A percentile compares a stretch with the other conserved stretches of the same genome.
Conservation (phyloP, 1,140 invertebrate genomes). For the Drosophila melanica region DNA sequence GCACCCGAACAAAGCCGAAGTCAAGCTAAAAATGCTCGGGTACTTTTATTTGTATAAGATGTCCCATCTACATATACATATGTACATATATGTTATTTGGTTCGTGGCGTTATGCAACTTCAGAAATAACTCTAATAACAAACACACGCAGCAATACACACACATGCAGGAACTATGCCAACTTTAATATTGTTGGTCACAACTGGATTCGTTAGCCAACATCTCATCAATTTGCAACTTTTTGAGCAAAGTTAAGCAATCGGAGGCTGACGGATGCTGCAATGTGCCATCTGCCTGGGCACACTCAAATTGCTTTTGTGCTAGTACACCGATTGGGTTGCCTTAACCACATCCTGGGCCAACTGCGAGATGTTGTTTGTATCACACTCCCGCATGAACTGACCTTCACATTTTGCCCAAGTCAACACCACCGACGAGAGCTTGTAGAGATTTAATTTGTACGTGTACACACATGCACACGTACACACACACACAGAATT, state of each 20-base stretch:
- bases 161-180: constrained; percentile 3
- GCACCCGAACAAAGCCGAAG: no score
- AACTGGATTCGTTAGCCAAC: constrained; percentile 34
- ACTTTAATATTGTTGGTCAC: constrained; percentile 24
- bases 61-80: neutral
- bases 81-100: neutral
- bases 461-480: constrained; percentile 19
- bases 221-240: constrained; percentile 56
- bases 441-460: constrained; percentile 57
- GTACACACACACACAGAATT: constrained; percentile 27
- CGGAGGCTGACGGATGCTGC: constrained; percentile 36
- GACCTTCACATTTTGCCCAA: constrained; percentile 66
- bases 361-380: constrained; percentile 51
- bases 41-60: no score
- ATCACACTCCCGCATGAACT: constrained; percentile 70
- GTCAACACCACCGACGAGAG: constrained; percentile 11
- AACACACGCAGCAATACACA: neutral
- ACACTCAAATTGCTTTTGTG: constrained; percentile 61
- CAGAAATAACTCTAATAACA: constrained; percentile 33
- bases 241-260: constrained; percentile 34
- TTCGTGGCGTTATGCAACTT: constrained; percentile 61
- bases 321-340: constrained; percentile 36
- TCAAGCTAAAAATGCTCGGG: no score
- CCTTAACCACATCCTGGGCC: constrained; percentile 35
- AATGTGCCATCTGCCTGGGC: constrained; percentile 44